These are phyloP conservation scores for Patella vulgata DNA, from an alignment of 1,140 invertebrate species.

Conservation along the genomic window DNA sequence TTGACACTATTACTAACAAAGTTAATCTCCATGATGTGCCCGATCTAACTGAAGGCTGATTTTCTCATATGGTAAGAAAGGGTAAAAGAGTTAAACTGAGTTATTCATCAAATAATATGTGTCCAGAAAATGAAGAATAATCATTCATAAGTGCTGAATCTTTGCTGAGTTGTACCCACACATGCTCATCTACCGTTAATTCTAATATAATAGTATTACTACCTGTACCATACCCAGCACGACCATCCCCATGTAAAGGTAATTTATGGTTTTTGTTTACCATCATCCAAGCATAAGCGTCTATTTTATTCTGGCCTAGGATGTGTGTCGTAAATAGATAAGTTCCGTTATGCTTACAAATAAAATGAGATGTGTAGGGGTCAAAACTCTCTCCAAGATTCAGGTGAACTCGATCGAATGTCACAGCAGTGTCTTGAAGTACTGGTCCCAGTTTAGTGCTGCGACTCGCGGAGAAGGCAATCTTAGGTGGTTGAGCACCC, in stretches of 20 bases:
- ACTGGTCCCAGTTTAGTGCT: slow-evolving; percentile 61
- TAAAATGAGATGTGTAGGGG: slow-evolving; percentile 61
- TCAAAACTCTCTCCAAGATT: slow-evolving; percentile 63
- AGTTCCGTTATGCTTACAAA: slow-evolving; percentile 63
- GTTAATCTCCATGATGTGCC: too few species aligned
- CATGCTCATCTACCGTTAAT: slow-evolving; percentile 55
- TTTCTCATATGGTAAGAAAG: too few species aligned
- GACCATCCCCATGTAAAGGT: slow-evolving; percentile 62
- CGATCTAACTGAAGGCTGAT: too few species aligned
- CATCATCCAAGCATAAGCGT: slow-evolving; percentile 65
- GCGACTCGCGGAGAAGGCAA: slow-evolving; percentile 62
- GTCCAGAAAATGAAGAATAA: slow-evolving; percentile 64
- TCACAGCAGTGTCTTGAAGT: slow-evolving; percentile 58
- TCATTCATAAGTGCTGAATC: slow-evolving; percentile 62
- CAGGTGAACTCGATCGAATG: slow-evolving; percentile 60
- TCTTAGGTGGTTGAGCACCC: slow-evolving; percentile 32
- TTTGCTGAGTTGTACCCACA: slow-evolving; percentile 63
- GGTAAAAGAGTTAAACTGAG: too few species aligned
- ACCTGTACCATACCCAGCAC: slow-evolving; percentile 60
- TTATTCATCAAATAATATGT: slow-evolving; percentile 54
- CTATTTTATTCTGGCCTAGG: slow-evolving; percentile 53
- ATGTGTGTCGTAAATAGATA: slow-evolving; percentile 63
- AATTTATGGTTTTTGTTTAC: slow-evolving; percentile 61
- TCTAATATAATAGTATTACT: slow-evolving; percentile 62
- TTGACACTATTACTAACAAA: too few species aligned